phyloP scores from a whole-genome alignment of 1,140 invertebrate species.

The Yoshiicerus persimilis region DNA sequence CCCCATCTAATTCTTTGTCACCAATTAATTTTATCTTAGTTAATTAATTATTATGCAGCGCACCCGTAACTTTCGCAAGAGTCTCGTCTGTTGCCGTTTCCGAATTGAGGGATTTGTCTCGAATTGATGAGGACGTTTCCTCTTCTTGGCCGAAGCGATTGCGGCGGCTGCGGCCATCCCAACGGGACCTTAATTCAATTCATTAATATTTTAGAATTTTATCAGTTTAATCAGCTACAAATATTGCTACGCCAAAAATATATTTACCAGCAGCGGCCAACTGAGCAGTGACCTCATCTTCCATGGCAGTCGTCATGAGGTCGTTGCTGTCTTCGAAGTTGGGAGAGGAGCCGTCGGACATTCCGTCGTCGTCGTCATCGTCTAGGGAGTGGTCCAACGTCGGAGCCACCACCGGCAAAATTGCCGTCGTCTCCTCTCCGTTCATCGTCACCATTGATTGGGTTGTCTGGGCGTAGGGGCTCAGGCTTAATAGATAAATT shows the following conservation, averaged over 20 bases:
- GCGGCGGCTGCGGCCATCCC: slow-evolving; percentile 95
- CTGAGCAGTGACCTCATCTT: slow-evolving; percentile 92
- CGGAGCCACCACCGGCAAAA: slow-evolving; percentile 38
- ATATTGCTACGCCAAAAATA: too few species aligned
- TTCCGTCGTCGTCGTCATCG: slow-evolving; percentile 54
- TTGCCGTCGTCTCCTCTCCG: slow-evolving; percentile 39
- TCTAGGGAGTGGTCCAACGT: slow-evolving; percentile 32
- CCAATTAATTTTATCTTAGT: too few species aligned
- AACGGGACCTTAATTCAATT: slow-evolving; percentile 71
- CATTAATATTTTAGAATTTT: too few species aligned
- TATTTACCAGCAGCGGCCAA: slow-evolving; percentile 89
- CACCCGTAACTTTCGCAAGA: slow-evolving; percentile 83
- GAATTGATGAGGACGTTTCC: slow-evolving; percentile 93
- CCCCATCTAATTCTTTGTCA: background rate
- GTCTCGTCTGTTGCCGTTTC: slow-evolving; percentile 92
- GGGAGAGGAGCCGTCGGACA: slow-evolving; percentile 68
- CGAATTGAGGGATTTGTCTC: slow-evolving; percentile 97
- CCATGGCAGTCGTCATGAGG: slow-evolving; percentile 75
- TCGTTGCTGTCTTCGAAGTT: slow-evolving; percentile 72
- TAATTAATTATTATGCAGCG: too few species aligned
- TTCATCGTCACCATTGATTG: slow-evolving; percentile 48
- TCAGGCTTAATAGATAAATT: background rate
- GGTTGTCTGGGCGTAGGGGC: background rate
- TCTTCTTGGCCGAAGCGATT: slow-evolving; percentile 92
- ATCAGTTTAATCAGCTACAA: too few species aligned